Evolutionary conservation across 2,797 vertebrate genomes (phyloP), one percentile per base, ranked within the genome.

Genomic region (Pangasius krempfi): DNA sequence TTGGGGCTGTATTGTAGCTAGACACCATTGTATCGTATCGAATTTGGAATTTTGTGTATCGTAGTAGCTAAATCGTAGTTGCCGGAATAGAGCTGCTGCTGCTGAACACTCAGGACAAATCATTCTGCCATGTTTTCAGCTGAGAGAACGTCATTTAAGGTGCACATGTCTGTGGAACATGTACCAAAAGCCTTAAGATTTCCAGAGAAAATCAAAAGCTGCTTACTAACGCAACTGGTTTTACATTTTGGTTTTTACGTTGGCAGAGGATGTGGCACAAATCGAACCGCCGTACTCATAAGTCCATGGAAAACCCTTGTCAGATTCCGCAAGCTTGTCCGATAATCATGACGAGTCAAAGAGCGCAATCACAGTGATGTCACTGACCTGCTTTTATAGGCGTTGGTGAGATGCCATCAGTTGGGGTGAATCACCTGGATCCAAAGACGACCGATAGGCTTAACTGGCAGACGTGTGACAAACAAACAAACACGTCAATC

Each of bases 361-460:
- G 56, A 47, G 66, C 12, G 73, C 54, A 80, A 33, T 44, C 76
- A 50, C 18, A n/a, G 52, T 54, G 56, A 68, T 86, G 72, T 90
- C 88, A 87, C 50, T 88, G 68, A 73, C 79, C n/a, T 82, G 76
- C 10, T 66, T 86, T 86, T 84, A 86, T 54, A 22, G 47, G 54
- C 12, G 14, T 79, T 54, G 52, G 25, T 50, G 30, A 20, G 33
- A 79, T 37, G 64, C n/a, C 25, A 60, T n/a, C n/a, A 56, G 68
- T 50, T 85, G 50, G 72, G 84, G 56, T 88, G 84, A 84, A 25
- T 86, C 64, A 87, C 58, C 37, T 8, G 18, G 64, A 68, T 64
- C 79, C 33, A 87, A 22, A 72, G 16, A 70, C 5, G 27, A 66
- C 4, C 3, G 64, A 30, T 3, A 40, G 18, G 33, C 33, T 20